These are phyloP conservation scores for Cryptus viduatorius DNA, from an alignment of 2,888 invertebrate genomes.

Conservation along the genomic window DNA sequence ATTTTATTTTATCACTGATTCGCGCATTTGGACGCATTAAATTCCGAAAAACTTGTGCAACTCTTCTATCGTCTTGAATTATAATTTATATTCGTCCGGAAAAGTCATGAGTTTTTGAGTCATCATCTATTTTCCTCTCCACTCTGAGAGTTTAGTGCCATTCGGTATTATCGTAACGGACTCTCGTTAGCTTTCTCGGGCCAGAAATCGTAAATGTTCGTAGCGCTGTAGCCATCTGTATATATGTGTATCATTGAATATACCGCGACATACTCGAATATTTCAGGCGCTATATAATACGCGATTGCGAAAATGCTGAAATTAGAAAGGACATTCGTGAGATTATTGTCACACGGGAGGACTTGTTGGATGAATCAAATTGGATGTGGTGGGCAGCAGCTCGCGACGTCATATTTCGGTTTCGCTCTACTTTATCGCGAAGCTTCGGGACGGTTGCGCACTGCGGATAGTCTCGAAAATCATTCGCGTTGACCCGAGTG, in stretches of 20 bases:
- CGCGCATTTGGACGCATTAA: constrained; percentile 6
- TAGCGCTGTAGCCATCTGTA: neutral
- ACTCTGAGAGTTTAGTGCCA: neutral
- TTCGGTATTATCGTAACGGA: constrained; percentile 22
- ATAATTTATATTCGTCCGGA: constrained; percentile 16
- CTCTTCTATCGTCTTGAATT: constrained; percentile 12
- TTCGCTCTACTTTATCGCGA: constrained; percentile 21
- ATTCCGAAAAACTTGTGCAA: constrained; percentile 29
- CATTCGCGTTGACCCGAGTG: neutral
- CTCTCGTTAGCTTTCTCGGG: neutral
- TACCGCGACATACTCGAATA: neutral
- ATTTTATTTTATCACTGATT: constrained; percentile 21
- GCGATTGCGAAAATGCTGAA: constrained; percentile 13
- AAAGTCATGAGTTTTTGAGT: constrained; percentile 34
- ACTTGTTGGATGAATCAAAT: constrained; percentile 3
- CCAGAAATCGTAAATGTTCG: constrained; percentile 38
- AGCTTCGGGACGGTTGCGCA: constrained; percentile 28
- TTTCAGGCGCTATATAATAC: neutral
- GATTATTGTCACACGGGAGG: neutral
- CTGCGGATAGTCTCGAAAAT: constrained; percentile 30
- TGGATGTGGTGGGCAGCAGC: constrained; percentile 5
- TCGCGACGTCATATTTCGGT: constrained; percentile 31
- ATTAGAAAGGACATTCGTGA: constrained; percentile 16
- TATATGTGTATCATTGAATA: neutral
- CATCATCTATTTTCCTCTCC: constrained; percentile 23